phyloP scores from a whole-genome alignment of 2,797 vertebrate genomes.

The Semotilus atromaculatus region DNA sequence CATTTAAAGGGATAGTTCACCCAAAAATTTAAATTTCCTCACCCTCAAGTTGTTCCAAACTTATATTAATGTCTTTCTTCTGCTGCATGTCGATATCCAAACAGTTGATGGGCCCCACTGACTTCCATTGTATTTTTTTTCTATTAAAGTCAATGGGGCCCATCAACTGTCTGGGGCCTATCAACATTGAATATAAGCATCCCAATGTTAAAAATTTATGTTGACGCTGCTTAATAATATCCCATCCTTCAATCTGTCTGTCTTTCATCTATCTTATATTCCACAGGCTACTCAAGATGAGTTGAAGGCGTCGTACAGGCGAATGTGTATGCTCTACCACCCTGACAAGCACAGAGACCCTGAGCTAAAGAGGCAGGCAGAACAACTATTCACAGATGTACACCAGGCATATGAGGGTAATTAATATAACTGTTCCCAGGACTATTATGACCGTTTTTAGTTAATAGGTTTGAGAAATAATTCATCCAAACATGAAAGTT shows the following conservation, averaged over 20 bases:
- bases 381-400: constrained; percentile 93
- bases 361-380: constrained; percentile 91
- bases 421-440: neutral
- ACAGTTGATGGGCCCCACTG: no score
- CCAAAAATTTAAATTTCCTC: neutral
- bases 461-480: neutral
- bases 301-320: constrained; percentile 92
- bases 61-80: no score
- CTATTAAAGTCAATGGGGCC: no score
- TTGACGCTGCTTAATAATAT: neutral
- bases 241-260: no score
- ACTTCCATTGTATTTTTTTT: no score
- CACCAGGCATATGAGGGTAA: constrained; percentile 97
- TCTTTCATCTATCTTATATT: neutral
- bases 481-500: neutral
- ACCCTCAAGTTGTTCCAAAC: neutral
- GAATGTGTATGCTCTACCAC: constrained; percentile 97
- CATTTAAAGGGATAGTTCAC: neutral
- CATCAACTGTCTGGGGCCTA: no score
- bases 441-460: neutral
- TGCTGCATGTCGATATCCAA: no score
- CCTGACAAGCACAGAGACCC: constrained; percentile 98
- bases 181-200: no score
- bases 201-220: no score
- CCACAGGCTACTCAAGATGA: constrained; percentile 91